Percentiles rank a stretch among this genome's conserved stretches.
Conservation (phyloP, 2,113 vertebrate species). For the Halcyon malimbica region DNA sequence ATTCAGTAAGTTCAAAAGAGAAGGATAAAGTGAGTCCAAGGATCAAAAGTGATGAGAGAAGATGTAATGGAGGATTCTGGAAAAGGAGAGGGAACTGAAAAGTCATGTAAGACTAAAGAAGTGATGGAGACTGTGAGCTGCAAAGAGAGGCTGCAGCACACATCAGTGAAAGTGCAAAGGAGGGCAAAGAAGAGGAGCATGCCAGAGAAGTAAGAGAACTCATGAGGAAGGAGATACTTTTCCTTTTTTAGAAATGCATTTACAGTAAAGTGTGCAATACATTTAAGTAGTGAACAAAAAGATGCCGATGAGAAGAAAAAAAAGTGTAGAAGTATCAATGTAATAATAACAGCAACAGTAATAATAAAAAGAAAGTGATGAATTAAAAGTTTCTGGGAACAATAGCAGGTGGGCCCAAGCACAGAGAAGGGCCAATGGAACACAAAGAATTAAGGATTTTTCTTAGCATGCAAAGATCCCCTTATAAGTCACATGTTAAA, state of each 20-base stretch:
- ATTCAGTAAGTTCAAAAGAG: slow-evolving; percentile 7
- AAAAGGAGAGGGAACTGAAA: not conserved
- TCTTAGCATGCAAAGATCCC: not conserved
- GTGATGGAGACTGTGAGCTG: not conserved
- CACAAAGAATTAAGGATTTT: not conserved
- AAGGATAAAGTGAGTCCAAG: slow-evolving; percentile 27
- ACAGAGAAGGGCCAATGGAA: not conserved
- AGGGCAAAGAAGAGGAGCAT: not conserved
- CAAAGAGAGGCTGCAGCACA: not conserved
- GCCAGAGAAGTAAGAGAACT: not conserved
- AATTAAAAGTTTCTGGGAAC: not conserved
- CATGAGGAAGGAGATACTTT: not conserved
- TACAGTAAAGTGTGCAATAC: not conserved
- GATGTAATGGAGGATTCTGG: not conserved
- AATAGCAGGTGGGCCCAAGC: not conserved
- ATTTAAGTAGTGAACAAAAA: not conserved
- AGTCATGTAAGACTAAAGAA: not conserved
- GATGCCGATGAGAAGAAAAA: not conserved
- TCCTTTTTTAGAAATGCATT: not conserved
- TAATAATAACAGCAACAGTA: not conserved
- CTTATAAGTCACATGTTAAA: not conserved
- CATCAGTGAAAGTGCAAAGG: not conserved
- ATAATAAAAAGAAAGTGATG: not conserved
- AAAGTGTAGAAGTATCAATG: not conserved
- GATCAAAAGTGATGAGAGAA: slow-evolving; percentile 40